These are phyloP conservation scores for Eurois occulta DNA, from an alignment of 2,888 invertebrate genomes.

Conservation along the genomic window DNA sequence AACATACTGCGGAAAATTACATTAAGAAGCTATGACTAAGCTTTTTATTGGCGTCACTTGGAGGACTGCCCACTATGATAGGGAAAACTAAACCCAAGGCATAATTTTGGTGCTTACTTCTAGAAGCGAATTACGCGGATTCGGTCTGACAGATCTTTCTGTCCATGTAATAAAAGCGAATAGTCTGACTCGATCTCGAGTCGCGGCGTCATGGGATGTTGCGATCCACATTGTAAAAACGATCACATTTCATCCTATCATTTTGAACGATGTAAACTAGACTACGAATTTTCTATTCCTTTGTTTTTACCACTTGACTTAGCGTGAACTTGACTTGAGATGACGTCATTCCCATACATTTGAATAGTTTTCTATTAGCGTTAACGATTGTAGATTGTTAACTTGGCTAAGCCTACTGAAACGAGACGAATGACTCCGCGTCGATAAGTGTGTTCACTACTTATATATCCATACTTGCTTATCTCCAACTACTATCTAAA, in stretches of 20 bases:
- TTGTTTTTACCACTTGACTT: too few relatives aligned
- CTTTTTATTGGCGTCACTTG: conserved; percentile 31
- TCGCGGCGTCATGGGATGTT: too few relatives aligned
- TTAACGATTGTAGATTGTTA: too few relatives aligned
- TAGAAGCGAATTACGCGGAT: not conserved
- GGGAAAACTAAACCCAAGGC: not conserved
- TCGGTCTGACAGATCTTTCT: not conserved
- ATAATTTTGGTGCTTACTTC: not conserved
- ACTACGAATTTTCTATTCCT: too few relatives aligned
- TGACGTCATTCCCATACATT: too few relatives aligned
- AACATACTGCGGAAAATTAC: conserved; percentile 25
- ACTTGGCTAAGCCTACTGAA: too few relatives aligned
- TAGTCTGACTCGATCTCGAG: not conserved
- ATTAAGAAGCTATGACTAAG: conserved; percentile 34
- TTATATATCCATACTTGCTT: not conserved
- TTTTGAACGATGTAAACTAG: too few relatives aligned
- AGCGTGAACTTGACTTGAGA: too few relatives aligned
- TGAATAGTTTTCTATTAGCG: too few relatives aligned
- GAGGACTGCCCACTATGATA: conserved; percentile 29
- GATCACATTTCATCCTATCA: too few relatives aligned
- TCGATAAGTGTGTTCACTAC: not conserved
- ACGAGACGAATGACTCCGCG: not conserved
- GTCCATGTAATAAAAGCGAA: not conserved
- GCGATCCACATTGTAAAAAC: too few relatives aligned
- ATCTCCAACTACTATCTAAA: not conserved